A percentile compares a stretch with the other conserved stretches of the same genome.
phyloP scores from a whole-genome alignment of 2,113 vertebrate species.

The Austrofundulus limnaeus region DNA sequence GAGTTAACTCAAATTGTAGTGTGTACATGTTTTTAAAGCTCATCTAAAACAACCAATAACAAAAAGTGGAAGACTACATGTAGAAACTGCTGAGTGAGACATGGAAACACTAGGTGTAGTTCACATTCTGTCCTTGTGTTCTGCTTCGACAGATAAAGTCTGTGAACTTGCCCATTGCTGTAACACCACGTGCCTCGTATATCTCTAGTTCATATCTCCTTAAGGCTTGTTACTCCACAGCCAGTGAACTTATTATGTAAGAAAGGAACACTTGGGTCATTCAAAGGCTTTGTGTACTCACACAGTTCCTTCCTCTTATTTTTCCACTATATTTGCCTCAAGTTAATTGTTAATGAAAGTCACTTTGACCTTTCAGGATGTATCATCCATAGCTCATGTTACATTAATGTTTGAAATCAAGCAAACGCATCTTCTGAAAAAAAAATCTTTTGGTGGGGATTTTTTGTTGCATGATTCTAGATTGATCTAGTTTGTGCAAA shows the following conservation, averaged over 20 bases:
- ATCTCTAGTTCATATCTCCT: constrained; percentile 26
- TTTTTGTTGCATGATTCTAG: too few species aligned
- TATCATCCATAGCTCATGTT: background rate
- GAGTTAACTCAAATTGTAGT: too few species aligned
- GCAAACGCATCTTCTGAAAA: too few species aligned
- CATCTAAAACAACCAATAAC: too few species aligned
- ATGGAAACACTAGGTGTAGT: background rate
- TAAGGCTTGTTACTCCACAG: constrained; percentile 25
- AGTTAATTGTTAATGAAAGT: constrained; percentile 11
- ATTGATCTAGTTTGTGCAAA: too few species aligned
- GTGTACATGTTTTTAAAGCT: too few species aligned
- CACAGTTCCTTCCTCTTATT: constrained; percentile 6
- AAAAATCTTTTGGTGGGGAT: too few species aligned
- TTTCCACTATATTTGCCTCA: background rate
- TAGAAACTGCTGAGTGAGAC: too few species aligned
- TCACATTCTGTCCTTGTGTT: constrained; percentile 8
- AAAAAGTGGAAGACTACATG: too few species aligned
- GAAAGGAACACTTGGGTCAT: constrained; percentile 7
- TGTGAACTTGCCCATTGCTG: constrained; percentile 5
- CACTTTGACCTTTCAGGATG: background rate
- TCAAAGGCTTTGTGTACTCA: constrained; percentile 5
- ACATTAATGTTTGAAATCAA: background rate
- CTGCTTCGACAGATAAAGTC: background rate
- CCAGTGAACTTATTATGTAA: constrained; percentile 39
- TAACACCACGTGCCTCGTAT: constrained; percentile 5